These are phyloP conservation scores for Maniola hyperantus DNA, from an alignment of 2,888 invertebrate genomes.

Conservation along the genomic window DNA sequence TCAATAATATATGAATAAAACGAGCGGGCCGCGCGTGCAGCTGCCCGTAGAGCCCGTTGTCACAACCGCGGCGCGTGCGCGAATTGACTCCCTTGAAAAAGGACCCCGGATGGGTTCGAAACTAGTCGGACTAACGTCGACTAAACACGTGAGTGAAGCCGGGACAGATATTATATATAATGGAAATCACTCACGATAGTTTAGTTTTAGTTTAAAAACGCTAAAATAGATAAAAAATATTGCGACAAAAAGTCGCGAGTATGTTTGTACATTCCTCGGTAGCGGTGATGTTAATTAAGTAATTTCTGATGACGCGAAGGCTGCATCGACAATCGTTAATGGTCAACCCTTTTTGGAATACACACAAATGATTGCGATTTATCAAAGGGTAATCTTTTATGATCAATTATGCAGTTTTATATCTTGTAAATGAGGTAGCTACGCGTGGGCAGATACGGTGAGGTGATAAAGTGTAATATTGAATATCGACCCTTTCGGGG, in stretches of 20 bases:
- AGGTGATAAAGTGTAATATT: conserved; percentile 5
- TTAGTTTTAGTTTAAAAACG: too few species aligned
- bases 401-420: conserved; percentile 28
- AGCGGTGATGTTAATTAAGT: conserved; percentile 57
- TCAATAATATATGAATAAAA: too few species aligned
- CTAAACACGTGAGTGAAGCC: too few species aligned
- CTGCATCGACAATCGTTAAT: conserved; percentile 35
- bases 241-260: background rate
- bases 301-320: conserved; percentile 47
- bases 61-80: too few species aligned
- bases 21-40: too few species aligned
- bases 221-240: too few species aligned
- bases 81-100: too few species aligned
- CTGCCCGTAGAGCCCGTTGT: too few species aligned
- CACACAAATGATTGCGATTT: conserved; percentile 38
- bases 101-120: too few species aligned
- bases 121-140: too few species aligned
- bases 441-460: conserved; percentile 14
- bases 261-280: conserved; percentile 10
- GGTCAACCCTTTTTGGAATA: conserved; percentile 36
- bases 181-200: too few species aligned
- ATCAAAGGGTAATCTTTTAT: conserved; percentile 36
- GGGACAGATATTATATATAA: too few species aligned
- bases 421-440: conserved; percentile 19
- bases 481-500: conserved; percentile 14